phyloP scores from a whole-genome alignment of 2,113 vertebrate species.

The Trematomus loennbergii region DNA sequence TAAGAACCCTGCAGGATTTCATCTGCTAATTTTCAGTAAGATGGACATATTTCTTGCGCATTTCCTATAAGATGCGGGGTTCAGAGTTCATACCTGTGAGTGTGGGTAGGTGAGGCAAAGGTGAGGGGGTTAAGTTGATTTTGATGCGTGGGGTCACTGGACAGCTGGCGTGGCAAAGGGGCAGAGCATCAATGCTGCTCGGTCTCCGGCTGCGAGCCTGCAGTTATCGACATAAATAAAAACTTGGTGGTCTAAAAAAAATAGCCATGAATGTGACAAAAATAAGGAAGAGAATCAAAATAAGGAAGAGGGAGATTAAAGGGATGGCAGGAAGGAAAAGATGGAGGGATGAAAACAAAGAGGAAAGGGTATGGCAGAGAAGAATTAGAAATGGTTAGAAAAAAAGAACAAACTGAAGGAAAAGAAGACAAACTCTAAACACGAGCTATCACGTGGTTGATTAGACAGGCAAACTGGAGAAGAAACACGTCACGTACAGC shows the following conservation, averaged over 20 bases:
- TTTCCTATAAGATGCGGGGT: not conserved
- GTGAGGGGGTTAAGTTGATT: conserved; percentile 78
- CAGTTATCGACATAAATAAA: conserved; percentile 99
- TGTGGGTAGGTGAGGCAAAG: conserved; percentile 66
- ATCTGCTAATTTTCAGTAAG: not conserved
- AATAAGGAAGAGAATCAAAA: conserved; percentile 69
- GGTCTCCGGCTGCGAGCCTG: conserved; percentile 90
- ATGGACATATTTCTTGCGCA: not conserved
- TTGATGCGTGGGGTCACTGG: conserved; percentile 81
- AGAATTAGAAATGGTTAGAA: conserved; percentile 89
- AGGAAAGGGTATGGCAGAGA: conserved; percentile 83
- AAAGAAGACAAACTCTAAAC: conserved; percentile 81
- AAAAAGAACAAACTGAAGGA: conserved; percentile 79
- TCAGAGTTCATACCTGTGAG: conserved; percentile 78
- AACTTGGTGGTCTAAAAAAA: conserved; percentile 96
- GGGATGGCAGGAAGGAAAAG: conserved; percentile 68
- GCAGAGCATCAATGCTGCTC: conserved; percentile 86
- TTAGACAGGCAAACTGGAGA: conserved; percentile 67
- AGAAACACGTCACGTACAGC: conserved; percentile 34
- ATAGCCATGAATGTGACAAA: conserved; percentile 89
- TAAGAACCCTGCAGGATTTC: too few species aligned
- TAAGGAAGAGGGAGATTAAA: conserved; percentile 57
- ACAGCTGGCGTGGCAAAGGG: conserved; percentile 80
- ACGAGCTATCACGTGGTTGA: conserved; percentile 71
- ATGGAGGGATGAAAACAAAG: conserved; percentile 76